These are phyloP conservation scores for Orchesella cincta DNA, from an alignment of 1,140 invertebrate genomes.

Conservation along the genomic window DNA sequence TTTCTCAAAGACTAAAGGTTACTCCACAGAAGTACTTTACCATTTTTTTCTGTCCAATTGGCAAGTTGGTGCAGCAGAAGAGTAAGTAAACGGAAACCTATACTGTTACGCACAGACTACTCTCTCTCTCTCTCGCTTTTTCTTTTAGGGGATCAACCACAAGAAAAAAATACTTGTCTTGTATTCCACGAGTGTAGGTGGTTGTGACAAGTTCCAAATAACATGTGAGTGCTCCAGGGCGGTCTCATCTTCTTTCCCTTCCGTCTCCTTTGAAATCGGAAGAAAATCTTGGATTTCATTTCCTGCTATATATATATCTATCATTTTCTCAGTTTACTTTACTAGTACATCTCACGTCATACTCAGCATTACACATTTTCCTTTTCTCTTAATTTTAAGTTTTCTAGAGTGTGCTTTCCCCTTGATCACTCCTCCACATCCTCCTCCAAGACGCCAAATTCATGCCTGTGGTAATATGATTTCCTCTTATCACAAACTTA, in stretches of 20 bases:
- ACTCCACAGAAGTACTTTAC: too few relatives aligned
- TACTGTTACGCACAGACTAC: too few relatives aligned
- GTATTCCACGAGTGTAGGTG: too few relatives aligned
- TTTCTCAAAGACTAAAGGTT: too few relatives aligned
- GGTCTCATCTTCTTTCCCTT: not conserved
- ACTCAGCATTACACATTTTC: too few relatives aligned
- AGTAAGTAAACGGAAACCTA: too few relatives aligned
- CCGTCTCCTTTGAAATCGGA: not conserved
- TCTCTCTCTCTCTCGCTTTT: not conserved
- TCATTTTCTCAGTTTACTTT: not conserved
- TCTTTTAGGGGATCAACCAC: too few relatives aligned
- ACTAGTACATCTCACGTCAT: not conserved
- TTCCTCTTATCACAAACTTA: constrained; percentile 13
- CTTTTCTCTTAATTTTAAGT: too few relatives aligned
- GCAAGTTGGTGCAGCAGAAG: too few relatives aligned
- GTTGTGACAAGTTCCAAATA: not conserved
- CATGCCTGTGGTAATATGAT: constrained; percentile 11
- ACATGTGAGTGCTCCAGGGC: not conserved
- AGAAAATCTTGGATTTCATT: constrained; percentile 9
- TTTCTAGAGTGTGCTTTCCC: not conserved
- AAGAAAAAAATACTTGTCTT: too few relatives aligned
- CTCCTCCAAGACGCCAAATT: not conserved
- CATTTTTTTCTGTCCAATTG: too few relatives aligned
- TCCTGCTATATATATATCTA: not conserved
- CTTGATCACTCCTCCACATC: not conserved